Evolutionary conservation across 2,113 vertebrate genomes (phyloP).

Genomic region (Peromyscus leucopus): DNA sequence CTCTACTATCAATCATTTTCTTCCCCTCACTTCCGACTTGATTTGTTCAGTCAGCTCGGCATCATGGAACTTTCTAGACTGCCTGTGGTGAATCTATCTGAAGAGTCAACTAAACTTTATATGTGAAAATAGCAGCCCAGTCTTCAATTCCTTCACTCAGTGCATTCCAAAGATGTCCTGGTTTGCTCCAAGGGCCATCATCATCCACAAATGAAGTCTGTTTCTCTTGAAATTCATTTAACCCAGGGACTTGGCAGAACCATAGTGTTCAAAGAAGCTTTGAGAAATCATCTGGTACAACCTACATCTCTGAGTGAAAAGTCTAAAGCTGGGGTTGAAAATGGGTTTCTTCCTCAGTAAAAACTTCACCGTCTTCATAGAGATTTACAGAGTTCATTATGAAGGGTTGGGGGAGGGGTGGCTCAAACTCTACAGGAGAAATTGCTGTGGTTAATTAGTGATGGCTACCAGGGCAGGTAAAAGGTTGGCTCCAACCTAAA

Average conservation of each 20-base stretch:
- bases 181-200: neutral
- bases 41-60: neutral
- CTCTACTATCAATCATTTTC: neutral
- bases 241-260: neutral
- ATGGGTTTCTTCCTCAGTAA: neutral
- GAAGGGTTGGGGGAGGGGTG: neutral
- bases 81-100: neutral
- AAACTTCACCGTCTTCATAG: neutral
- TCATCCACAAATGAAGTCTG: neutral
- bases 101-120: neutral
- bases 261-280: neutral
- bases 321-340: neutral
- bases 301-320: neutral
- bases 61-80: neutral
- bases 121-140: neutral
- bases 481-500: neutral
- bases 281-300: slow-evolving; percentile 8
- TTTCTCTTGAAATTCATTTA: slow-evolving; percentile 32
- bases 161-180: neutral
- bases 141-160: neutral
- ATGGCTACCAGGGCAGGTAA: neutral
- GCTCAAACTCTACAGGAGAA: neutral
- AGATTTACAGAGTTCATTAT: neutral
- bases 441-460: neutral
- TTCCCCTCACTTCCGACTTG: neutral